Percentiles rank a stretch among this genome's conserved stretches.
These are phyloP conservation scores for Diarsia dahlii DNA, from an alignment of 2,888 invertebrate species.

Conservation along the genomic window DNA sequence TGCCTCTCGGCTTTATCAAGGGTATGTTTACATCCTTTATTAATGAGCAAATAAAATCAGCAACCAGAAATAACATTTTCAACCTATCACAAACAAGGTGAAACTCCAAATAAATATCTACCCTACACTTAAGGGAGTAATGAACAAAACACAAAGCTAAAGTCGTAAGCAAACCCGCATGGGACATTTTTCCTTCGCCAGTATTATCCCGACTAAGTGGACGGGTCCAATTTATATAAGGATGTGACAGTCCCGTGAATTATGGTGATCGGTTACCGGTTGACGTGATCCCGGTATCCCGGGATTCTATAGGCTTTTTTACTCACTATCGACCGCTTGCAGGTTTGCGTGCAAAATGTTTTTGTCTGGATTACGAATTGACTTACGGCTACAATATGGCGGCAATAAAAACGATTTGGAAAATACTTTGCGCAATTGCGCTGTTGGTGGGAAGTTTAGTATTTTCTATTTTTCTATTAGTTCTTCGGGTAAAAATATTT, in stretches of 20 bases:
- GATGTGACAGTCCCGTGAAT: conserved; percentile 63
- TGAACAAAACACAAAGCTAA: conserved; percentile 39
- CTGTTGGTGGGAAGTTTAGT: not conserved
- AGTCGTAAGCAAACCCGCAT: conserved; percentile 50
- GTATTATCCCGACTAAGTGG: conserved; percentile 65
- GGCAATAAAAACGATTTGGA: conserved; percentile 26
- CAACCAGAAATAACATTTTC: not conserved
- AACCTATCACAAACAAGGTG: not conserved
- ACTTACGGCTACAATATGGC: conserved; percentile 36
- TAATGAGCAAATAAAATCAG: not conserved
- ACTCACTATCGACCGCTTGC: conserved; percentile 52
- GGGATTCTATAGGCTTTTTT: conserved; percentile 54
- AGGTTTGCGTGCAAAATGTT: conserved; percentile 38
- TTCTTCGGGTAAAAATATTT: not conserved
- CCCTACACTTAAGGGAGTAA: conserved; percentile 27
- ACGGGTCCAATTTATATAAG: conserved; percentile 63
- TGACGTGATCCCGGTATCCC: conserved; percentile 61
- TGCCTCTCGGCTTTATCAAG: too few species aligned
- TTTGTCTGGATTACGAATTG: conserved; percentile 45
- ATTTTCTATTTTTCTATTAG: conserved; percentile 10
- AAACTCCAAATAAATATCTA: conserved; percentile 37
- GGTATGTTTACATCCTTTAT: too few species aligned
- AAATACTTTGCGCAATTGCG: not conserved
- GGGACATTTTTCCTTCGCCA: conserved; percentile 48
- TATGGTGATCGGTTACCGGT: conserved; percentile 63